Evolutionary conservation across 2,888 invertebrate species (phyloP), one percentile per base, ranked within the genome.

Genomic region (Lomographa bimaculata): DNA sequence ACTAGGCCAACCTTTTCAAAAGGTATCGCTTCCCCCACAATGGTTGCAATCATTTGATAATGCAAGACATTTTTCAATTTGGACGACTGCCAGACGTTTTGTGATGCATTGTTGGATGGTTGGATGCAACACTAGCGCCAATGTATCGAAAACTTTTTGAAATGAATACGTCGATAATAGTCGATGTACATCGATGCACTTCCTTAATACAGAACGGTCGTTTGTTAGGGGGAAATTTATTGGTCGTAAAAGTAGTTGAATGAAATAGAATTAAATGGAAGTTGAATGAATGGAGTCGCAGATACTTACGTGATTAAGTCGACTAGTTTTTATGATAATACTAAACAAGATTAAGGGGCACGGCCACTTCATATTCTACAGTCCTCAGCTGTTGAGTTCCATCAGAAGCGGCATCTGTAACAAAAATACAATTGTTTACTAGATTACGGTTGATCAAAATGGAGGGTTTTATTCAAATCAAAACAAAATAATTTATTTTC

Each of bases 21-120:
- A 71, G 57, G 63, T 50, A 62, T 65, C 52, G 61, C 62, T 71
- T 69, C 60, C 53, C 7, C 63, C 58, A 76, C 74, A 75, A 71
- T 71, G 52, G 71, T 64, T 68, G 72, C 74, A 76, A 64, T 63
- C 66, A 59, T 63, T 64, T 63, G 64, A 64, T 71, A 65, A 63
- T 72, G 57, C 69, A 71, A 77, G 69, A 76, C 62, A 71, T 71
- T 73, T 80, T 76, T 83, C 69, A 79, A 83, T 83, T 82, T 81
- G 79, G 77, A 66, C 37, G 46, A 43, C 44, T 35, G 71, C 80
- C 79, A 80, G 72, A 71, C 65, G 58, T 73, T 38, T 73, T 73
- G 63, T 74, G 48, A 50, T 66, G 47, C 50, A 65, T n/a, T n/a
- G n/a, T n/a, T 71, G 71, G 74, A 73, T 76, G 73, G 67, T 77